Conservation (phyloP, 2,797 vertebrate species). For the Thamnophis elegans region DNA sequence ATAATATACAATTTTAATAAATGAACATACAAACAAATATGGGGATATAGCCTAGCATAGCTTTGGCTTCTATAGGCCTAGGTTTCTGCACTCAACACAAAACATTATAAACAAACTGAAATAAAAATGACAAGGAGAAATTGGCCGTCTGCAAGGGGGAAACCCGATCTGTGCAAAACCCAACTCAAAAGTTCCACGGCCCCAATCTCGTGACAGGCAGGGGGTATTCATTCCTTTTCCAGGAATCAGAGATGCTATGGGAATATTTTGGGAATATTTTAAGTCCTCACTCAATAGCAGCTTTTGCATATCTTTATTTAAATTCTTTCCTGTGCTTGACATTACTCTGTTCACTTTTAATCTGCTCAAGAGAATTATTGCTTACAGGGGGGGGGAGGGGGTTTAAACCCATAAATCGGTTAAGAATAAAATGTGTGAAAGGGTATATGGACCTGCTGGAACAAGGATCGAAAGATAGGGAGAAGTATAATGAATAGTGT, state of each 20-base stretch:
- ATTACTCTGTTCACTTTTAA: neutral
- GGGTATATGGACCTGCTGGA: neutral
- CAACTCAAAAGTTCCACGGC: neutral
- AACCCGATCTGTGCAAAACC: neutral
- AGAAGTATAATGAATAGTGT: neutral
- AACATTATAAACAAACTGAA: neutral
- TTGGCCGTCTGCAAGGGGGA: neutral
- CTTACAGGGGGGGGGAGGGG: neutral
- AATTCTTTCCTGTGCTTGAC: neutral
- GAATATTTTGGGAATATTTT: neutral
- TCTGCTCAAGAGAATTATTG: neutral
- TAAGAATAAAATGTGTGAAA: neutral
- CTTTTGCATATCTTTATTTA: neutral
- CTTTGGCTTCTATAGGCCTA: neutral
- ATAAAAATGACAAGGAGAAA: neutral
- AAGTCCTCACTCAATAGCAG: neutral
- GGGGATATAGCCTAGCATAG: neutral
- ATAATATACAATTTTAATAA: neutral
- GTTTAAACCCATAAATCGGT: neutral
- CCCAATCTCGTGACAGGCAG: neutral
- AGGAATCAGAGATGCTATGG: neutral
- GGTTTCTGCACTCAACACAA: neutral
- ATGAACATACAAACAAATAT: neutral
- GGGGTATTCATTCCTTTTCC: neutral
- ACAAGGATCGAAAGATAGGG: neutral